Evolutionary conservation across 1,140 invertebrate genomes (phyloP), one percentile per base, ranked within the genome.

Genomic region (Temnothorax longispinosus): DNA sequence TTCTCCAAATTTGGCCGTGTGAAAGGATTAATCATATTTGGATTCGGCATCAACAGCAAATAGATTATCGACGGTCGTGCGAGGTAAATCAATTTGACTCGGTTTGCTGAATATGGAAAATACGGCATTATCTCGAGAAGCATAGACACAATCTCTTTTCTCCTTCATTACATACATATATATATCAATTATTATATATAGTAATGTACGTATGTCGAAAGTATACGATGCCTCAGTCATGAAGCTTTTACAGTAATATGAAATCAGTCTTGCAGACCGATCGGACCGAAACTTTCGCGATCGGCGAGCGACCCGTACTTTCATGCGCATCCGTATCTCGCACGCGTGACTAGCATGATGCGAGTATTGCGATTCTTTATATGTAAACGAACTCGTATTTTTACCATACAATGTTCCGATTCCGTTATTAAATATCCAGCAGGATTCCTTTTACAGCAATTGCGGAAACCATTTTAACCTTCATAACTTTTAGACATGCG

Each of bases 251-350:
- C 1, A 35, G 13, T 21, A 35, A 54, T 50, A 74, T n/a, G 44
- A 76, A 62, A 62, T 64, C 56, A 62, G 15, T 67, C 18, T 64
- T 78, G 27, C 8, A 27, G 27, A 64, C 8, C 7, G 27, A 41
- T 78, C 18, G 13, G 11, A 21, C 18, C 21, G 27, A 65, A 67
- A 65, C 44, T 65, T 65, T 52, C 21, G 10, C 21, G 56, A 18
- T 41, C 74, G 64, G 21, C 47, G 82, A 86, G 77, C 62, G 80
- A 21, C 11, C 13, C 41, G 82, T 86, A 88, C 77, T 91, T 90
- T 89, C 89, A 87, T 52, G 32, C 76, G 81, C 78, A 74, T 89
- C 64, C 75, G 75, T 76, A 75, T 85, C 67, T 75, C 50, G 7
- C 10, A 72, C 89, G 58, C 89, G 81, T 88, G 76, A 90, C 56